These are phyloP conservation scores for Azemiops feae DNA, from an alignment of 2,113 vertebrate species.

Conservation along the genomic window DNA sequence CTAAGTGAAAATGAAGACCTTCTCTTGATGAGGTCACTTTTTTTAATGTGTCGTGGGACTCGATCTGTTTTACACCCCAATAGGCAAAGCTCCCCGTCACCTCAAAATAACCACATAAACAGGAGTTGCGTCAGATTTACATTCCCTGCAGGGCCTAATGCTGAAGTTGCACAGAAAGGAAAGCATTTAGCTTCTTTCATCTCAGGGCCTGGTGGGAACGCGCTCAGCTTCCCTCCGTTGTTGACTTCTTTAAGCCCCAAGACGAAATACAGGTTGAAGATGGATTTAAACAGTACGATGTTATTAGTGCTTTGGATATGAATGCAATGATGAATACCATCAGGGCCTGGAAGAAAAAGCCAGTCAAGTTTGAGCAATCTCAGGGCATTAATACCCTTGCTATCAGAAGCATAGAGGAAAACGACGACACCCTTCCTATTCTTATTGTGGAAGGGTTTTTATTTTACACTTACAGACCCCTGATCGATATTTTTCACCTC, in stretches of 20 bases:
- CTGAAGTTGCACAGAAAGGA: too few relatives aligned
- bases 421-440: slow-evolving; percentile 77
- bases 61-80: neutral
- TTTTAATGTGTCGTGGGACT: neutral
- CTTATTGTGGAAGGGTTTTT: slow-evolving; percentile 94
- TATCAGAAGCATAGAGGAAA: slow-evolving; percentile 60
- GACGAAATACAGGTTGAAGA: slow-evolving; percentile 95
- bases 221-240: too few relatives aligned
- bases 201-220: too few relatives aligned
- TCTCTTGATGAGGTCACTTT: too few relatives aligned
- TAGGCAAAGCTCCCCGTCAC: too few relatives aligned
- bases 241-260: slow-evolving; percentile 77
- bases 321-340: slow-evolving; percentile 95
- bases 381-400: slow-evolving; percentile 85
- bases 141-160: too few relatives aligned
- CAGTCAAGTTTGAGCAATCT: slow-evolving; percentile 88
- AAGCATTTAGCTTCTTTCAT: slow-evolving; percentile 65
- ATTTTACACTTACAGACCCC: slow-evolving; percentile 89
- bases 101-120: neutral
- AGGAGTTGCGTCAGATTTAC: too few relatives aligned
- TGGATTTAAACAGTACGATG: slow-evolving; percentile 98
- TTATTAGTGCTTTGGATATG: slow-evolving; percentile 90
- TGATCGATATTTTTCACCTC: slow-evolving; percentile 86
- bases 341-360: slow-evolving; percentile 84
- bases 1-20: too few relatives aligned